Conservation (phyloP, 2,797 vertebrate species). For the Typhlichthys eigenmanni region DNA sequence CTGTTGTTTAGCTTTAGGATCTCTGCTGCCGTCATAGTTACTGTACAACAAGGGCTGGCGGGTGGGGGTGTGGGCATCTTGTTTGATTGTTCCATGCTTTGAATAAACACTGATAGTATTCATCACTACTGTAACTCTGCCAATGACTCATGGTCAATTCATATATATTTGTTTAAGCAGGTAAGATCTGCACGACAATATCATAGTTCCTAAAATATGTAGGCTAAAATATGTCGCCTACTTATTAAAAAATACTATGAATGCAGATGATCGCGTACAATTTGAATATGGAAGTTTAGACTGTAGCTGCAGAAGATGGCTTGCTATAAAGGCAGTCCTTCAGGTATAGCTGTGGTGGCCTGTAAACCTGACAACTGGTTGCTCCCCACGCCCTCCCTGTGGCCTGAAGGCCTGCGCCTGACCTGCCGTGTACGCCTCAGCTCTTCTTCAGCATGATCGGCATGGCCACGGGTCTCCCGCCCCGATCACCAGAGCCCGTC, state of each 20-base stretch:
- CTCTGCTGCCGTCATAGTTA: constrained; percentile 32
- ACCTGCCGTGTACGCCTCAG: constrained; percentile 73
- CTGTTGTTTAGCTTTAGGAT: constrained; percentile 1
- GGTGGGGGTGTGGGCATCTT: neutral
- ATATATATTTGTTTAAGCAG: too few relatives aligned
- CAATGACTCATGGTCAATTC: too few relatives aligned
- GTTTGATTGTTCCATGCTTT: too few relatives aligned
- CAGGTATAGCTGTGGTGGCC: constrained; percentile 24
- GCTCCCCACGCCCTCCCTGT: constrained; percentile 27
- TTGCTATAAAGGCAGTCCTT: constrained; percentile 12
- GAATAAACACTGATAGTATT: too few relatives aligned
- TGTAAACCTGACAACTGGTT: constrained; percentile 43
- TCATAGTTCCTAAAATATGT: too few relatives aligned
- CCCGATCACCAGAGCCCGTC: constrained; percentile 74
- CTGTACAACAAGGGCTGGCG: constrained; percentile 35
- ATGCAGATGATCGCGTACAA: too few relatives aligned
- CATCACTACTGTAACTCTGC: too few relatives aligned
- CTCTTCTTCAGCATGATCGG: constrained; percentile 86
- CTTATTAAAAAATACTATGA: too few relatives aligned
- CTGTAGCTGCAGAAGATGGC: constrained; percentile 36
- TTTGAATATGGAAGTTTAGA: neutral
- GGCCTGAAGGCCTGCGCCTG: constrained; percentile 63
- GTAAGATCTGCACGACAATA: too few relatives aligned
- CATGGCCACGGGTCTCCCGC: constrained; percentile 72
- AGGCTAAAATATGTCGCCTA: too few relatives aligned